Base-by-base conservation (phyloP, 92 coral and sea anemone species). In the Umimayanthus chanpuru region DNA sequence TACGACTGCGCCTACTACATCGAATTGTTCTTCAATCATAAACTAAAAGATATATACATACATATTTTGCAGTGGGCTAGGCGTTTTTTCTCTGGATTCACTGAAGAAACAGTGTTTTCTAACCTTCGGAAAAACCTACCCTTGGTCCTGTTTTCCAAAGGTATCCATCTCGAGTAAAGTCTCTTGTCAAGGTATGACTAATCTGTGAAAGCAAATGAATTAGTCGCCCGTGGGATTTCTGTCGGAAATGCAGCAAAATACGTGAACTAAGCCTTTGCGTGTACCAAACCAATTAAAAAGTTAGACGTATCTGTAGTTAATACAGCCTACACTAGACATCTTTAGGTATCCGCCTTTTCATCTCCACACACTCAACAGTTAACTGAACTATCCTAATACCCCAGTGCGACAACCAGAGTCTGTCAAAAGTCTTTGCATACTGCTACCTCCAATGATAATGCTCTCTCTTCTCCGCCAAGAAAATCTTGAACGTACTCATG, bases 111-210 rank as follows among this genome's bases (percentile, higher is more conserved):
- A 12, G 11, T 40, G 38, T 25, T 73, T 9, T 11, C 56, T 16
- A 70, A 21, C 36, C 29, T 16, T 14, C 2, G 36, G 4, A 8
- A 11, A 72, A 68, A 72, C 96, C 85, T 73, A 96, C 98, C 85
- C 93, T 95, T 43, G 98, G 98, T 74, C 98, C 98, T 15, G 88
- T 92, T 53, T 96, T 96, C 58, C 81, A 77, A 18, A 96, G 91
- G 68, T 85, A 91, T 78, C 98, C 98, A 80, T 96, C 98, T 72
- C 74, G 86, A 1, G 90, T 77, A 70, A 93, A 96, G 88, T 96
- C 96, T 75, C 92, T 81, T 6, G 96, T 77, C 28, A 92, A 80
- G 38, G 73, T 67, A 58, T 90, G 79, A 43, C 81, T 91, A 74
- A 96, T 76, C 90, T 94, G 81, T 28, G 53, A 61, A 25, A 55